Conservation (phyloP, 2,113 vertebrate genomes). For the Planiliza haematocheilus region DNA sequence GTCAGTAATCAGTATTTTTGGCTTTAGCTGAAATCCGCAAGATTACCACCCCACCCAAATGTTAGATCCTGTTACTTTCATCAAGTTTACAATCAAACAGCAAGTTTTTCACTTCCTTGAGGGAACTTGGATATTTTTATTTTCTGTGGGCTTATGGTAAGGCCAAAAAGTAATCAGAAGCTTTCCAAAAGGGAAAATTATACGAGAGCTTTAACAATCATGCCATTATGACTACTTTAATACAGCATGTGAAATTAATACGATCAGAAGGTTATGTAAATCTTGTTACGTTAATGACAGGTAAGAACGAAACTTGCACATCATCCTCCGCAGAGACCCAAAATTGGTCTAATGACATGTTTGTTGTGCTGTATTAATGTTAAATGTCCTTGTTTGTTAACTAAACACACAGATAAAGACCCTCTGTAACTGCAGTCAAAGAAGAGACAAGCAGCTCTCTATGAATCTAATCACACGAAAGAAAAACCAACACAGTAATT, state of each 20-base stretch:
- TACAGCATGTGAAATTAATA: neutral
- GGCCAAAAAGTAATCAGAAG: neutral
- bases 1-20: too few relatives aligned
- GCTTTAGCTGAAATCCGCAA: too few relatives aligned
- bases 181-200: conserved; percentile 1
- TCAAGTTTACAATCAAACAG: neutral
- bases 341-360: conserved; percentile 38
- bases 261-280: neutral
- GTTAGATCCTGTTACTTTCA: too few relatives aligned
- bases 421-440: conserved; percentile 37
- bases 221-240: neutral
- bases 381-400: conserved; percentile 43
- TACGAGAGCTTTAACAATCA: neutral
- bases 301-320: neutral
- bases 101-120: neutral
- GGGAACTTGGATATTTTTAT: neutral
- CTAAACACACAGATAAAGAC: conserved; percentile 60
- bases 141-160: neutral
- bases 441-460: conserved; percentile 54
- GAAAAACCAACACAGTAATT: conserved; percentile 76
- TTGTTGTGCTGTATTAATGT: conserved; percentile 23
- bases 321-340: neutral
- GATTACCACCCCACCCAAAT: neutral
- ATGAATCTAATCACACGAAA: conserved; percentile 66
- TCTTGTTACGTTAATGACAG: conserved; percentile 4